Conservation (phyloP, 2,113 vertebrate genomes). For the Protomyctophum bolini region DNA sequence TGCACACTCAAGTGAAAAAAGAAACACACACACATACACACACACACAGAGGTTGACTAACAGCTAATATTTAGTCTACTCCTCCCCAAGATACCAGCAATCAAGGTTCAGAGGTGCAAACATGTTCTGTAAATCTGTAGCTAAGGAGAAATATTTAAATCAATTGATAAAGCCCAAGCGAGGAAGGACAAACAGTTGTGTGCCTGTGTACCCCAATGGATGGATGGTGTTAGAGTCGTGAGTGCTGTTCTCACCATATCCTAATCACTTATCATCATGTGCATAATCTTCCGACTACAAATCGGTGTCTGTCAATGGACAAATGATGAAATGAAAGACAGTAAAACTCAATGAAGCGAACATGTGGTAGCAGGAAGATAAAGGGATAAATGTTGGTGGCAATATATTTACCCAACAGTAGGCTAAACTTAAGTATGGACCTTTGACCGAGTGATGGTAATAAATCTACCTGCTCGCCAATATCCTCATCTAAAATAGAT, state of each 20-base stretch:
- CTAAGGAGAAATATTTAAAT: constrained; percentile 12
- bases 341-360: no score
- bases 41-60: constrained; percentile 5
- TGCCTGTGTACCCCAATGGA: constrained; percentile 21
- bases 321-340: no score
- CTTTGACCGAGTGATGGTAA: constrained; percentile 43
- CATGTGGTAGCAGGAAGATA: constrained; percentile 60
- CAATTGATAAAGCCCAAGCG: constrained; percentile 1
- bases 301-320: background rate
- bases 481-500: constrained; percentile 3
- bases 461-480: constrained; percentile 14
- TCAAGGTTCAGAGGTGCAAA: constrained; percentile 15
- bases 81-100: constrained; percentile 17
- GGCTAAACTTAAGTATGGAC: constrained; percentile 39
- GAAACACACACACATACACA: constrained; percentile 2
- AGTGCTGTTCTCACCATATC: background rate
- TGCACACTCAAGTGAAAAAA: constrained; percentile 32
- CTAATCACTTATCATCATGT: background rate
- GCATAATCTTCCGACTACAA: background rate
- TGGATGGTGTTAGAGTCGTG: constrained; percentile 26
- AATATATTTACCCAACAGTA: constrained; percentile 25
- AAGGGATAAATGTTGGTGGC: constrained; percentile 47
- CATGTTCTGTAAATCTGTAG: background rate
- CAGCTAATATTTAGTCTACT: constrained; percentile 12
- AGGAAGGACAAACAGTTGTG: constrained; percentile 1